Conservation (phyloP, 2,888 invertebrate genomes). For the Andrena praecox region DNA sequence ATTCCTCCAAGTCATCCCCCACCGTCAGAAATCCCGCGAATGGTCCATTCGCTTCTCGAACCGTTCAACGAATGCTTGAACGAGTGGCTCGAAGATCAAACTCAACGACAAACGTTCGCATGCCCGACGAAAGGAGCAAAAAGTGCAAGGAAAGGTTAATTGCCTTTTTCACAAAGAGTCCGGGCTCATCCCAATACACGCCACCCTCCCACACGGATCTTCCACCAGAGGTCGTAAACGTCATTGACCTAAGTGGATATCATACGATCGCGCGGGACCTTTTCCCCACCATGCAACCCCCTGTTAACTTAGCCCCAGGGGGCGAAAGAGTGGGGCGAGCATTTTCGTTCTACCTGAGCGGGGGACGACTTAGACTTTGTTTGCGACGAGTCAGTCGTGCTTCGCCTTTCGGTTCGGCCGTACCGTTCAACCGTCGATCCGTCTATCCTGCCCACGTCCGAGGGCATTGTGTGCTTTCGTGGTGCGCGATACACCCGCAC, state of each 20-base stretch:
- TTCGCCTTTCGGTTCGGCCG: slow-evolving; percentile 45
- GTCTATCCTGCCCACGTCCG: not conserved
- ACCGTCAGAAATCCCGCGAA: no score
- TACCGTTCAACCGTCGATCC: slow-evolving; percentile 12
- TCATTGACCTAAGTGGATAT: slow-evolving; percentile 59
- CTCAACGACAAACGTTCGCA: no score
- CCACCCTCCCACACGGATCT: not conserved
- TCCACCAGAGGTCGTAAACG: slow-evolving; percentile 5
- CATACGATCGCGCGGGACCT: slow-evolving; percentile 44
- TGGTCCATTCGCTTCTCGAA: no score
- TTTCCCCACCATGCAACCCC: slow-evolving; percentile 41
- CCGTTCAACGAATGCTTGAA: no score
- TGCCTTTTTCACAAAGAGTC: slow-evolving; percentile 2
- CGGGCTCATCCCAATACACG: not conserved
- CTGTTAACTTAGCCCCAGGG: slow-evolving; percentile 45
- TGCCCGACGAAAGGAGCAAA: no score
- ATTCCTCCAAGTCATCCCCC: no score
- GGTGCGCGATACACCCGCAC: not conserved
- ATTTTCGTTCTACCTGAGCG: slow-evolving; percentile 58
- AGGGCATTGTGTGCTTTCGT: not conserved
- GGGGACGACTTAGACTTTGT: slow-evolving; percentile 58
- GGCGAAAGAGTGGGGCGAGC: slow-evolving; percentile 35
- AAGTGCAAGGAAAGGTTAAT: slow-evolving; percentile 29
- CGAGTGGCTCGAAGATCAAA: no score
- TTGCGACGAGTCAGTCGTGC: slow-evolving; percentile 57